Base-by-base conservation (phyloP, 2,797 vertebrate genomes). In the Adrianichthys oophorus region DNA sequence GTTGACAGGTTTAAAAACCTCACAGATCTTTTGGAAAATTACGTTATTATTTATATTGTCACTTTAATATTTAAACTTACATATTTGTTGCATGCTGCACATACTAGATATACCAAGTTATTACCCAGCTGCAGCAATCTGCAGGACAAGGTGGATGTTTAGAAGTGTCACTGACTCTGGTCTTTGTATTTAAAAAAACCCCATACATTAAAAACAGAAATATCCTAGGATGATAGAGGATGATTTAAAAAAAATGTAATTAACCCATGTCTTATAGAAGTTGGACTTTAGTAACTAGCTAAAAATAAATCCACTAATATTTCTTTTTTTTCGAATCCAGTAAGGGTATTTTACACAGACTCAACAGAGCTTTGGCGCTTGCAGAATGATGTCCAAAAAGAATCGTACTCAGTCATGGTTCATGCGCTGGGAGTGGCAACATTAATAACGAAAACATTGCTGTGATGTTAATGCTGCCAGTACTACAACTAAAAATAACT, bases 401-500 rank as follows among this genome's bases (percentile, higher is more conserved):
- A 68, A 48, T 68, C 29, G 41, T 56, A 62, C 61, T 66, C 48
- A 63, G 32, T 51, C 19, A 55, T 48, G 52, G 45, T 56, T 65
- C 54, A 67, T 72, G 56, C 41, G 67, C 51, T 48, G 43, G 71
- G 51, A 73, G 49, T 26, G 56, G 53, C 58, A 59, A 67, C 73
- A 76, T 52, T 56, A 65, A 72, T 57, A 72, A 65, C 60, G 68
- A 66, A 65, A 15, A 1, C 14, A 29, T 21, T 24, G 15, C 72
- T 83, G 80, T 86, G 77, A 85, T 91, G 86, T 86, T 85, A 87
- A 80, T 82, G 76, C 87, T 79, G 82, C 88, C 70, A 74, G 72
- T 84, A 77, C 68, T 70, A 57, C 51, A 52, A 76, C 84, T 90
- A 91, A 83, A 89, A 90, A 91, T 91, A 92, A 80, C 79, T 69